phyloP scores from a whole-genome alignment of 2,888 invertebrate species.

The Drosophila neoperkinsi region DNA sequence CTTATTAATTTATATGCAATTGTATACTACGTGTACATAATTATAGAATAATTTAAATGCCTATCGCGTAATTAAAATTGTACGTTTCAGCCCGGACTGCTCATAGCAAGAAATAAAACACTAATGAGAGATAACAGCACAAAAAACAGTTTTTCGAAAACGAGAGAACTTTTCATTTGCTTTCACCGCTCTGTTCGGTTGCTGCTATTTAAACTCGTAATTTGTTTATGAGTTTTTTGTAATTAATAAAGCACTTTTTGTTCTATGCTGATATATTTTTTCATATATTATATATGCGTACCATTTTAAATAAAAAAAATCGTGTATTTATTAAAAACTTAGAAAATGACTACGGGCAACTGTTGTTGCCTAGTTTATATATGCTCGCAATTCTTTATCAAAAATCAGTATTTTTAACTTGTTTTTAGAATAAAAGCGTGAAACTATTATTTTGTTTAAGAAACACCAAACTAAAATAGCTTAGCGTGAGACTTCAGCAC shows the following conservation, averaged over 20 bases:
- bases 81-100: slow-evolving; percentile 28
- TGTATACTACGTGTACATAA: neutral
- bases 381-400: neutral
- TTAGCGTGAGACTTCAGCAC: slow-evolving; percentile 43
- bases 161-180: slow-evolving; percentile 18
- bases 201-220: slow-evolving; percentile 21
- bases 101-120: slow-evolving; percentile 34
- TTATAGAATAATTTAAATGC: slow-evolving; percentile 3
- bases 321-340: neutral
- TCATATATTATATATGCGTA: neutral
- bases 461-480: neutral
- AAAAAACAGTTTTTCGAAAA: neutral
- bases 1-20: neutral
- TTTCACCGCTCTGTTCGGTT: slow-evolving; percentile 21
- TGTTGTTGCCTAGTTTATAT: neutral
- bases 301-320: neutral
- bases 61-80: slow-evolving; percentile 1
- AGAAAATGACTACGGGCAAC: neutral
- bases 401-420: neutral
- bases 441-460: neutral
- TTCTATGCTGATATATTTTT: neutral
- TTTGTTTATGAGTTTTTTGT: neutral
- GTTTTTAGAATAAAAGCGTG: neutral
- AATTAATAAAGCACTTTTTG: neutral
- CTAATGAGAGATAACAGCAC: slow-evolving; percentile 28